Conservation (phyloP, 2,113 vertebrate genomes). For the Sphyrna mokarran region DNA sequence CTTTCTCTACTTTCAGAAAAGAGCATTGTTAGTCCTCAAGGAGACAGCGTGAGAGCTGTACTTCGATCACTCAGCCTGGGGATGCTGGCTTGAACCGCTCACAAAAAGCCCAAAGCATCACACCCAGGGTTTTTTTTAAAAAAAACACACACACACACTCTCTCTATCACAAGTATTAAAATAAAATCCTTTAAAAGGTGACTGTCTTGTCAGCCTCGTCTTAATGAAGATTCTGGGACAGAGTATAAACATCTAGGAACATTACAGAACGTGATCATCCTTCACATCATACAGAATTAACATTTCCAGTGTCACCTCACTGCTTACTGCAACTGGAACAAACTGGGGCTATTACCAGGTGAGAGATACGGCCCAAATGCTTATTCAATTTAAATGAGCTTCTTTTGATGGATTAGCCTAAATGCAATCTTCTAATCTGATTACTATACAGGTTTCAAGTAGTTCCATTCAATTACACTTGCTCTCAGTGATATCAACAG, state of each 20-base stretch:
- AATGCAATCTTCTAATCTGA: not conserved
- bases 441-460: not conserved
- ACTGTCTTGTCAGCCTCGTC: too few relatives aligned
- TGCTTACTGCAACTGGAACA: not conserved
- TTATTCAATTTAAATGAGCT: not conserved
- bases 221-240: not conserved
- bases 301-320: too few relatives aligned
- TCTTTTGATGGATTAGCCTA: not conserved
- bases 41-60: constrained; percentile 76
- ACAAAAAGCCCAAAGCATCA: constrained; percentile 8
- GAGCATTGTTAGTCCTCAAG: constrained; percentile 92
- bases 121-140: not conserved
- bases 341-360: not conserved
- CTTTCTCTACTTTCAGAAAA: constrained; percentile 79
- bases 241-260: not conserved
- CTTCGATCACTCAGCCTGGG: constrained; percentile 38
- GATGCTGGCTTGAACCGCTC: not conserved
- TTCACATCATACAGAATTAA: not conserved
- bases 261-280: not conserved
- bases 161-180: constrained; percentile 13
- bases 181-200: not conserved
- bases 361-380: not conserved
- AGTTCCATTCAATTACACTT: not conserved
- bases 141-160: not conserved
- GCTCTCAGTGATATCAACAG: not conserved